Base-by-base conservation (phyloP, 1,140 invertebrate genomes). In the Callitettix versicolor region DNA sequence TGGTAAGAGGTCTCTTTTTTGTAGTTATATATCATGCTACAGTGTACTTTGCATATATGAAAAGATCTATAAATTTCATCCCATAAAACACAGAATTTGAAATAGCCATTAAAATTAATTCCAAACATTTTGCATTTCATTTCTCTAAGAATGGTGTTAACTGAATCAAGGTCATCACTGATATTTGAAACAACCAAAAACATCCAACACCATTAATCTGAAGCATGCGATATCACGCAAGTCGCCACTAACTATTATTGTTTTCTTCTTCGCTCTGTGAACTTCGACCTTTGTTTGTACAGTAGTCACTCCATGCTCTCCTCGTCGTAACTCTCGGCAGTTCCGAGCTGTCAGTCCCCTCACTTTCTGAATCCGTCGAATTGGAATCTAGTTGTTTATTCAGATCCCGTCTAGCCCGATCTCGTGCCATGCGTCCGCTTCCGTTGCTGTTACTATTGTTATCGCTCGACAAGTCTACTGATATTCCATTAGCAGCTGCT, bases 301-400 rank as follows among this genome's bases (percentile, higher is more conserved):
- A 79, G 75, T 79, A 84, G 66, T 85, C 81, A 18, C 79, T 82
- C 85, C 85, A 88, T 33, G 83, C 81, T 59, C 80, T 73, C 7
- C 85, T 71, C 1, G 84, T 87, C 34, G 83, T 86, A 3, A 81
- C 79, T 15, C 82, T 81, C 62, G 72, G 74, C 33, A 75, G 63
- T 33, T 68, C 68, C 49, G 67, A 66, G 42, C 63, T 60, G 12
- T 62, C 61, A 12, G 58, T 57, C 15, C 30, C 48, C 20, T 63
- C 73, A 52, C 58, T 65, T 36, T 68, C 68, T 40, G 53, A 47
- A 66, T 67, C 54, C 43, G 54, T 61, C 48, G 12, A 54, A 55
- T 65, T 65, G 41, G 65, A 63, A 55, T 60, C 67, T 49, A 73
- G 70, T 59, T 67, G 68, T 55, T 70, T 73, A 21, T 60, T 64